A percentile compares a stretch with the other conserved stretches of the same genome.
These are phyloP conservation scores for Spheniscus humboldti DNA, from an alignment of 2,797 vertebrate species.

Conservation along the genomic window DNA sequence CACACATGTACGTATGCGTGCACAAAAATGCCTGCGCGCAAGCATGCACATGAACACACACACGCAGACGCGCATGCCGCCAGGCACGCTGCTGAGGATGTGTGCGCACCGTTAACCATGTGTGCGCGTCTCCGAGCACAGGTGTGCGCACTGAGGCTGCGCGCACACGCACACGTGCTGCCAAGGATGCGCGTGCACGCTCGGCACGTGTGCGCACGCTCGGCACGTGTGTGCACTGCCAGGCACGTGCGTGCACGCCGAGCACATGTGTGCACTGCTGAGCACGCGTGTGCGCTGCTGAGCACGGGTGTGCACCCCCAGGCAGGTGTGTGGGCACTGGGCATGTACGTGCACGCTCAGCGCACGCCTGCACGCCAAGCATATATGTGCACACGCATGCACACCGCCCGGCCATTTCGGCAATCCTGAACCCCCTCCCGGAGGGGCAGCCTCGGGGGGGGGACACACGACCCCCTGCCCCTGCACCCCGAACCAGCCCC, in stretches of 20 bases:
- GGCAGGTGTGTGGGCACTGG: background rate
- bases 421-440: background rate
- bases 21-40: background rate
- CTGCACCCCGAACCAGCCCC: background rate
- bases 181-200: rapidly evolving
- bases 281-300: background rate
- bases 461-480: no score
- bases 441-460: background rate
- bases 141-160: background rate
- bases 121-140: rapidly evolving
- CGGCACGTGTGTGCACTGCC: background rate
- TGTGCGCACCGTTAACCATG: rapidly evolving
- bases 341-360: rapidly evolving
- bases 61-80: no score
- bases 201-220: no score
- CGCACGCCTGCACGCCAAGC: background rate
- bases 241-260: rapidly evolving
- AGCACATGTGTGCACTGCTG: rapidly evolving
- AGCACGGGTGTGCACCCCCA: no score
- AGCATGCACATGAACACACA: background rate
- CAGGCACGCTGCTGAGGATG: rapidly evolving
- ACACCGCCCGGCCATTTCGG: rapidly evolving
- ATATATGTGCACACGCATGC: background rate
- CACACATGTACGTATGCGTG: background rate
- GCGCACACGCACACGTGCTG: background rate